A percentile compares a stretch with the other conserved stretches of the same genome.
phyloP scores from a whole-genome alignment of 2,113 vertebrate species.

The Mohoua ochrocephala region DNA sequence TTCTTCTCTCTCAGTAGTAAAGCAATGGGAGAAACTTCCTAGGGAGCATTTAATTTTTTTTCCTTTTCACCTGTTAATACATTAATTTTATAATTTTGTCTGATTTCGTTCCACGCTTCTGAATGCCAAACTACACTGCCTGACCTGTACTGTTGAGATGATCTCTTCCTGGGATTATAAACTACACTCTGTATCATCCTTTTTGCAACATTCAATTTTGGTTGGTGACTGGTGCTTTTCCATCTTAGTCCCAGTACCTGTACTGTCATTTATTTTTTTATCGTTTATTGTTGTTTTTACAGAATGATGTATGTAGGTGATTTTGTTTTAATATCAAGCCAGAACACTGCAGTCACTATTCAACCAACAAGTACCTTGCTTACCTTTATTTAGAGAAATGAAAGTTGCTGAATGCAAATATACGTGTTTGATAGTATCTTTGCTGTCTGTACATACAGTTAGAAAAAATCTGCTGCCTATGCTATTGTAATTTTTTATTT shows the following conservation, averaged over 20 bases:
- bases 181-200: not conserved
- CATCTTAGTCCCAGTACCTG: not conserved
- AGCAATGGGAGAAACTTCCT: not conserved
- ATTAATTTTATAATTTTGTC: not conserved
- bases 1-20: not conserved
- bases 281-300: not conserved
- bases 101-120: not conserved
- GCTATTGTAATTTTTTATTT: not conserved
- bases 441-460: not conserved
- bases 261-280: not conserved
- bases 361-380: not conserved
- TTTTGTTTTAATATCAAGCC: not conserved
- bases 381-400: not conserved
- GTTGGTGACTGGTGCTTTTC: not conserved
- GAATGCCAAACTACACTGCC: not conserved
- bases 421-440: not conserved
- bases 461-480: not conserved
- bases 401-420: not conserved
- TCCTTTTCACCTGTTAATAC: not conserved
- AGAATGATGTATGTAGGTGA: not conserved
- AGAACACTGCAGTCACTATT: not conserved
- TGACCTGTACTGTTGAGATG: not conserved
- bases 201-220: not conserved
- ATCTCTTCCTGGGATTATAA: not conserved
- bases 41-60: not conserved